Percentiles rank a stretch among this genome's conserved stretches.
phyloP scores from a whole-genome alignment of 2,888 invertebrate species.

The Lasioglossum leucozonium region DNA sequence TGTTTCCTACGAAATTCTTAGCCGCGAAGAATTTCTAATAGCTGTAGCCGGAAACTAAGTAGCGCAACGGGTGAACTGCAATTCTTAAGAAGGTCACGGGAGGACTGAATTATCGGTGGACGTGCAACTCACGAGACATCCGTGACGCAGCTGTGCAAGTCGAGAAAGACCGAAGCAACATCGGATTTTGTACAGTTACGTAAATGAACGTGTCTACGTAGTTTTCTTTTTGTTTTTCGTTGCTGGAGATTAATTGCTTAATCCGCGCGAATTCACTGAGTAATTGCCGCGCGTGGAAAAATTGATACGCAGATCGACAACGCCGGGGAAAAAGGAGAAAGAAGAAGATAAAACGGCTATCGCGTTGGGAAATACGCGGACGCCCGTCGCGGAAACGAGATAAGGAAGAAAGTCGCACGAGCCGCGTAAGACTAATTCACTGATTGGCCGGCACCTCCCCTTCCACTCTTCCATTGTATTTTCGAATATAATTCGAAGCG shows the following conservation, averaged over 20 bases:
- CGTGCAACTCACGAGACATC: no score
- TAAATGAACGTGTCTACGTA: background rate
- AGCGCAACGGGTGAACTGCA: no score
- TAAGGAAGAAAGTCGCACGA: conserved; percentile 10
- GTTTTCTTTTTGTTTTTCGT: background rate
- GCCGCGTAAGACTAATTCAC: background rate
- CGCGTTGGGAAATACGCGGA: conserved; percentile 14
- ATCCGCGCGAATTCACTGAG: background rate
- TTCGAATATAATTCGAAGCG: background rate
- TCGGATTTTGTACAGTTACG: background rate
- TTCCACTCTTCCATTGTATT: background rate
- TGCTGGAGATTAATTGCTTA: background rate
- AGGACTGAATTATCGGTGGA: background rate
- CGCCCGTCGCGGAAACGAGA: conserved; percentile 2
- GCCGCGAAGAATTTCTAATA: no score
- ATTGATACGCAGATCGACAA: conserved; percentile 36
- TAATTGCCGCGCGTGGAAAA: conserved; percentile 10
- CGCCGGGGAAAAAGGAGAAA: background rate
- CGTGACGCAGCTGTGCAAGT: background rate
- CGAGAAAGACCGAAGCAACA: background rate
- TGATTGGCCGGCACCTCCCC: background rate
- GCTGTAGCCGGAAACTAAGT: no score
- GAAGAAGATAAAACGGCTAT: conserved; percentile 24
- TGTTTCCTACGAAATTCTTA: no score
- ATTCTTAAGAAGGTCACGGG: no score